phyloP scores from a whole-genome alignment of 1,140 invertebrate species.

The Micrasema longulum region DNA sequence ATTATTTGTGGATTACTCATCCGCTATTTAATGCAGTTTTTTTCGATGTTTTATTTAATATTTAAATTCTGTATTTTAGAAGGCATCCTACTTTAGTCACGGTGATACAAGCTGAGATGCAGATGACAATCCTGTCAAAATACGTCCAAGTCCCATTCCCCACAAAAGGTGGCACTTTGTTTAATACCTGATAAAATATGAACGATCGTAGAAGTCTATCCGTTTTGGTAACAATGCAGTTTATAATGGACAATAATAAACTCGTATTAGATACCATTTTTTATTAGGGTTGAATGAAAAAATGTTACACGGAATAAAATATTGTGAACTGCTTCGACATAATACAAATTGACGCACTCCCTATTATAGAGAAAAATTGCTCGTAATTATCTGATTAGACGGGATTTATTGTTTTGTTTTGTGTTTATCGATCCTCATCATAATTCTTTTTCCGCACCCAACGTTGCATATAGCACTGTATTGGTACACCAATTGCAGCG shows the following conservation, averaged over 20 bases:
- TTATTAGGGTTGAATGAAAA: conserved; percentile 9
- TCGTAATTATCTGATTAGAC: not conserved
- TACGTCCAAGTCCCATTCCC: conserved; percentile 36
- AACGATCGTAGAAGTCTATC: conserved; percentile 8
- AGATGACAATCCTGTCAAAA: conserved; percentile 47
- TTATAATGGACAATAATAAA: conserved; percentile 14
- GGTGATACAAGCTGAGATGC: conserved; percentile 41
- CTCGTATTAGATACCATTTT: conserved; percentile 2
- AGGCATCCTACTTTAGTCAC: conserved; percentile 1
- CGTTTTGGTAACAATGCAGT: conserved; percentile 38
- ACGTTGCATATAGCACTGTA: no score
- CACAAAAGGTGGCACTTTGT: conserved; percentile 43
- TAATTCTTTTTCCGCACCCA: no score
- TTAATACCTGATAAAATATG: conserved; percentile 41
- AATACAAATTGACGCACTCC: not conserved
- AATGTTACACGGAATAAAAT: conserved; percentile 3
- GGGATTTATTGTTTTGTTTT: no score
- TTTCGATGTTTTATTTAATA: no score
- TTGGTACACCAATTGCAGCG: no score
- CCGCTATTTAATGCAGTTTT: no score
- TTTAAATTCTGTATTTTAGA: conserved; percentile 1
- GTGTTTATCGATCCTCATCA: no score
- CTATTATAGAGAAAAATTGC: not conserved
- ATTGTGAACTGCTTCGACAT: not conserved
- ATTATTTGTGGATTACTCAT: no score